These are phyloP conservation scores for Macrochelys suwanniensis DNA, from an alignment of 2,797 vertebrate species.

Conservation along the genomic window DNA sequence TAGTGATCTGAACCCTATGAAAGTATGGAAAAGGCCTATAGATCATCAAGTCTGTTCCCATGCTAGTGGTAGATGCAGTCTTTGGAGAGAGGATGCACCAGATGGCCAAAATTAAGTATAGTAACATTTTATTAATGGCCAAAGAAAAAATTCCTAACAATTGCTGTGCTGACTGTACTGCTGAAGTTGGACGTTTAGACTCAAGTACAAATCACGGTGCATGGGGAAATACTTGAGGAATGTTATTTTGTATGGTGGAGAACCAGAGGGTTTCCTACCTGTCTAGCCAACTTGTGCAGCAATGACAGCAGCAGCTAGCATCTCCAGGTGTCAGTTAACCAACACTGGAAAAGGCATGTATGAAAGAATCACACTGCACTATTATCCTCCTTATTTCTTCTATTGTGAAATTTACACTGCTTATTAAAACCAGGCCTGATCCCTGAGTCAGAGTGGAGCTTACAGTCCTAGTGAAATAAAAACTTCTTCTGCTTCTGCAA, in stretches of 20 bases:
- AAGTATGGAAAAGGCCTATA: neutral
- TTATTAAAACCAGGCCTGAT: rapidly evolving
- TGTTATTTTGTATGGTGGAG: neutral
- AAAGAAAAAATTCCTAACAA: neutral
- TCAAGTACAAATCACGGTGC: neutral
- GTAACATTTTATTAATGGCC: neutral
- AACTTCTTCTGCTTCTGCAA: neutral
- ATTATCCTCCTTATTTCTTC: neutral
- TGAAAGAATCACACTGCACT: neutral
- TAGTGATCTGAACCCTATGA: neutral
- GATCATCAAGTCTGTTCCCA: neutral
- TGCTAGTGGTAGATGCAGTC: neutral
- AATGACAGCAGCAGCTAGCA: neutral
- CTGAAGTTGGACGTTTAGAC: neutral
- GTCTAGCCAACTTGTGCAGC: neutral
- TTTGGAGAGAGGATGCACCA: neutral
- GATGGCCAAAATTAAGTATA: neutral
- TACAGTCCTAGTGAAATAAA: rapidly evolving
- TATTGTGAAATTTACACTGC: neutral
- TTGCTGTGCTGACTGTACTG: neutral
- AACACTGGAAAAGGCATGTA: neutral
- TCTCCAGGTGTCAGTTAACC: neutral
- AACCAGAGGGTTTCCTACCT: neutral
- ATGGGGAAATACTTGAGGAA: neutral
- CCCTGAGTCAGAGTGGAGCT: neutral